Percentiles rank a stretch among this genome's conserved stretches.
phyloP scores from a whole-genome alignment of 2,797 vertebrate genomes.

The Remorina albescens region DNA sequence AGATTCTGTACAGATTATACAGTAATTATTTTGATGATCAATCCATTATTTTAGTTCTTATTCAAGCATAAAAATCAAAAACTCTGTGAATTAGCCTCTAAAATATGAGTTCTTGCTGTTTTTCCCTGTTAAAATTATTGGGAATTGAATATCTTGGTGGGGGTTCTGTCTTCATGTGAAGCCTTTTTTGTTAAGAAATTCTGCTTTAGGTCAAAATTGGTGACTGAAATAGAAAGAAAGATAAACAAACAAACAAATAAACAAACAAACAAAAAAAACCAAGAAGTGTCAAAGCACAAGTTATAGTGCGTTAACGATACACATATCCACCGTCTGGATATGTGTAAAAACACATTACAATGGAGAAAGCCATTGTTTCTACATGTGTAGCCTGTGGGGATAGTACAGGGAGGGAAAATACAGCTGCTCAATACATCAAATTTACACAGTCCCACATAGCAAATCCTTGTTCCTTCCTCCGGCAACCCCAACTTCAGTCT shows the following conservation, averaged over 20 bases:
- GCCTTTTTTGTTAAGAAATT: neutral
- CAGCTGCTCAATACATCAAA: conserved; percentile 68
- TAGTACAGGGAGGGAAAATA: conserved; percentile 58
- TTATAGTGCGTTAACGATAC: conserved; percentile 27
- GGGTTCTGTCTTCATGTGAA: neutral
- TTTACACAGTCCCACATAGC: conserved; percentile 61
- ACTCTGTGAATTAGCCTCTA: neutral
- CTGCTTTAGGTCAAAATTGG: conserved; percentile 5
- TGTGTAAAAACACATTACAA: conserved; percentile 63
- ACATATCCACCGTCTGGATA: conserved; percentile 7
- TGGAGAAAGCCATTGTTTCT: conserved; percentile 60
- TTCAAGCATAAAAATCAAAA: neutral
- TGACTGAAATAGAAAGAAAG: neutral
- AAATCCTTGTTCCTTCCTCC: conserved; percentile 43
- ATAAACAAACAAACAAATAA: conserved; percentile 4
- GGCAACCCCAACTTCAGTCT: conserved; percentile 24
- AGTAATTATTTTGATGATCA: neutral
- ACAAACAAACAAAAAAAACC: too few relatives aligned
- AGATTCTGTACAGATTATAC: neutral
- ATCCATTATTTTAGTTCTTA: neutral
- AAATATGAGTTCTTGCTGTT: neutral
- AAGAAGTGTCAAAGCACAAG: neutral
- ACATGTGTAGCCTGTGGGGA: conserved; percentile 58
- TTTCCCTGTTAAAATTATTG: neutral
- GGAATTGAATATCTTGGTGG: neutral